Conservation (phyloP, 2,113 vertebrate genomes). For the Ptychochromis oligacanthus region DNA sequence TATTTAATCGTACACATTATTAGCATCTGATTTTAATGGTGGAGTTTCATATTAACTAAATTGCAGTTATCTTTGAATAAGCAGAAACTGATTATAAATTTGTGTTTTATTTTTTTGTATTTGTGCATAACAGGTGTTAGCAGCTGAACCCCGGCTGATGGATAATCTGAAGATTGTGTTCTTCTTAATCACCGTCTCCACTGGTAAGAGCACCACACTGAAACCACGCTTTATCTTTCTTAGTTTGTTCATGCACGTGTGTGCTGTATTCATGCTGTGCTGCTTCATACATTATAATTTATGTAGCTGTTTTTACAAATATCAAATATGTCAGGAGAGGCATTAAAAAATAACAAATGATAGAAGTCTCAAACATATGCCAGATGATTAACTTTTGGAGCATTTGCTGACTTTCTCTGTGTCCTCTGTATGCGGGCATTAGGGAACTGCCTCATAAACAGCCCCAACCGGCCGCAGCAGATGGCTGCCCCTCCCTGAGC, state of each 20-base stretch:
- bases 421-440: neutral
- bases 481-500: too few relatives aligned
- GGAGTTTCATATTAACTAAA: neutral
- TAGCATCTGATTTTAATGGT: neutral
- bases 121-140: neutral
- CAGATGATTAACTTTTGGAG: too few relatives aligned
- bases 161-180: slow-evolving; percentile 10
- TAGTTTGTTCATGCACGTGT: neutral
- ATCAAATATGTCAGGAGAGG: too few relatives aligned
- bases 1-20: neutral
- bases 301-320: too few relatives aligned
- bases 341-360: too few relatives aligned
- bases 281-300: too few relatives aligned
- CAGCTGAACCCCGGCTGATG: slow-evolving; percentile 31
- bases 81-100: neutral
- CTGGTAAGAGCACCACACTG: slow-evolving; percentile 38
- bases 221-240: neutral
- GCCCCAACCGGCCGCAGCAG: too few relatives aligned
- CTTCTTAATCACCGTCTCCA: slow-evolving; percentile 30
- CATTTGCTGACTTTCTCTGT: too few relatives aligned
- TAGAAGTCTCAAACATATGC: too few relatives aligned
- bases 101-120: neutral
- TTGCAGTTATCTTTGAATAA: neutral
- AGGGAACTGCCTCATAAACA: too few relatives aligned
- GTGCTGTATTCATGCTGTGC: too few relatives aligned